phyloP scores from a whole-genome alignment of 30 jellyfish, hydroid and myxozoan genomes.

The Turritopsis dohrnii region DNA sequence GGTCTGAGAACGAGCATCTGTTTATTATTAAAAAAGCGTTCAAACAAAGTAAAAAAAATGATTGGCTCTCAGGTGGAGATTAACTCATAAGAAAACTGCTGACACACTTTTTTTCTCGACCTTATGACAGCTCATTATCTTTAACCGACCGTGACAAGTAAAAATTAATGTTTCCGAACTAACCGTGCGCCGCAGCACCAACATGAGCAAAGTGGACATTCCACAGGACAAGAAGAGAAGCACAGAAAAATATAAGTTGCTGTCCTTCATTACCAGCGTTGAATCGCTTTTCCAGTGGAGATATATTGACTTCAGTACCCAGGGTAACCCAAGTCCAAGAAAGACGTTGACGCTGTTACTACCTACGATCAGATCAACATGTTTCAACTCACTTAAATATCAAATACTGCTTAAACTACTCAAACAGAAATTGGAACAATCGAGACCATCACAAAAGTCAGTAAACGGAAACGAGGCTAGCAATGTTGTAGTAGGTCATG shows the following conservation, averaged over 20 bases:
- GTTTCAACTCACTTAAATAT: not conserved
- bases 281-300: constrained; percentile 27
- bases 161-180: not conserved
- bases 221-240: constrained; percentile 76
- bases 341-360: constrained; percentile 91
- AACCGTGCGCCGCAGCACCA: constrained; percentile 66
- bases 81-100: not conserved
- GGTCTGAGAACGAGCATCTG: too few species aligned
- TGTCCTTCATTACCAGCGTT: constrained; percentile 42
- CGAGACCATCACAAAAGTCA: too few species aligned
- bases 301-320: constrained; percentile 68
- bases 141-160: too few species aligned
- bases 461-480: too few species aligned
- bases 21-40: too few species aligned
- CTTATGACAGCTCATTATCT: too few species aligned
- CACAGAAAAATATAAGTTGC: constrained; percentile 51
- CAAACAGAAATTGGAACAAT: too few species aligned
- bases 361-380: constrained; percentile 31
- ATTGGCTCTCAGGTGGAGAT: too few species aligned
- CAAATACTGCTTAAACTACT: too few species aligned
- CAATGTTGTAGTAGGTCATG: too few species aligned
- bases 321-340: constrained; percentile 89
- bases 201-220: constrained; percentile 35
- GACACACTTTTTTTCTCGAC: not conserved
- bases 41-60: too few species aligned